Evolutionary conservation across 2,888 invertebrate genomes (phyloP), one percentile per base, ranked within the genome.

Genomic region (Megamerina dolium): DNA sequence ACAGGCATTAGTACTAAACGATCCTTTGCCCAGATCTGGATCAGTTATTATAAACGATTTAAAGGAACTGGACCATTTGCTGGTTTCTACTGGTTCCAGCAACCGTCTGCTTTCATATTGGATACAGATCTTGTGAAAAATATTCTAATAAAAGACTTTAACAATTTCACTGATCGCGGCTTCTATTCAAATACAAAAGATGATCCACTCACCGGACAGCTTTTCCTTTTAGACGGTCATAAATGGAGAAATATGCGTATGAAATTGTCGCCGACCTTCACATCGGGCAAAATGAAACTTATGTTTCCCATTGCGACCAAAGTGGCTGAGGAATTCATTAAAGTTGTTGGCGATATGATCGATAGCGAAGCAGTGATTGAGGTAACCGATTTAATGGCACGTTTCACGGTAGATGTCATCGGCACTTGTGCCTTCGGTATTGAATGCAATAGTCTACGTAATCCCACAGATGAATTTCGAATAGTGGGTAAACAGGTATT

Each of bases 341-440:
- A 35, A 4, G 53, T 55, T 2, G 49, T 65, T 3, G 50, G 35
- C 2, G 49, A 57, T 4, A 27, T 49, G 4, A 50, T 57, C 0
- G 23, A 14, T 1, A 18, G 31, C 3, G 14, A 43, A 3, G 36
- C 48, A 3, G 37, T 73, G 2, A 14, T 63, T 1, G 75, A 77
- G 38, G 53, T 75, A 3, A 68, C 68, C 48, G 73, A 74, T 16
- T 40, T 71, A 2, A 56, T 69, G 37, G 69, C 72, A 0, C 64
- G 72, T 2, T 76, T 66, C 41, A 74, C 75, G 2, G 73, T 73
- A 2, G 77, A 77, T 50, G 73, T 76, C 1, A 75, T 77, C 35
- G 74, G 74, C 10, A 64, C 63, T 2, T 71, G 72, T 50, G 74
- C 72, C 3, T 76, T 75, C 52, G 75, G 75, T 12, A 61, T 75